A percentile compares a stretch with the other conserved stretches of the same genome.
Evolutionary conservation across 2,113 vertebrate genomes (phyloP).

Genomic region (Proteles cristata): DNA sequence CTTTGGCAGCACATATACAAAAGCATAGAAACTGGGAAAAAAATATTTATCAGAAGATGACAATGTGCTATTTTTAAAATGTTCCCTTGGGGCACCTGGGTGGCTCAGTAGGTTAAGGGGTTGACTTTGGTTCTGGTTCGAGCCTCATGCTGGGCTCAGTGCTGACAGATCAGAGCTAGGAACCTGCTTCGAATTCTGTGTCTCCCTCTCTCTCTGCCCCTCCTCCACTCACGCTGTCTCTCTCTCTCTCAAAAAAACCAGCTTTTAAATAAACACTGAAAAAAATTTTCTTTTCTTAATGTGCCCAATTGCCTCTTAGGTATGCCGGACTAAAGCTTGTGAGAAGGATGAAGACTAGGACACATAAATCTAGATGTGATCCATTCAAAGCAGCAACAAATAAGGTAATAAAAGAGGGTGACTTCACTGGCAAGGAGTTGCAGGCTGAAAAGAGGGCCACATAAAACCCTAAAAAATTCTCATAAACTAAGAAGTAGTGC

Average conservation of each 20-base stretch:
- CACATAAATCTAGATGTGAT: background rate
- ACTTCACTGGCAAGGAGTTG: background rate
- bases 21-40: constrained; percentile 13
- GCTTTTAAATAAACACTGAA: too few species aligned
- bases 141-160: too few species aligned
- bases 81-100: too few species aligned
- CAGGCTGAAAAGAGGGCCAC: background rate
- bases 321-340: background rate
- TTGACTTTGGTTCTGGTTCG: too few species aligned
- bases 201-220: too few species aligned
- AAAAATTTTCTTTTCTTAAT: background rate
- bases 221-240: too few species aligned
- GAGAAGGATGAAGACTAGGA: background rate
- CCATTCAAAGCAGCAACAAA: background rate
- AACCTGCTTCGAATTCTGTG: too few species aligned
- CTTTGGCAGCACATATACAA: too few species aligned
- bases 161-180: too few species aligned
- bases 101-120: too few species aligned
- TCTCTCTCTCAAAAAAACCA: too few species aligned
- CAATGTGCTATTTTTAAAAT: background rate
- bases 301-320: background rate
- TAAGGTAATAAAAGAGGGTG: background rate
- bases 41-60: background rate
- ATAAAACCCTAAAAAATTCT: background rate
- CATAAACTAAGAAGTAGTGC: background rate